phyloP scores from a whole-genome alignment of 2,888 invertebrate species.

The Drosophila nr. perissopoda region DNA sequence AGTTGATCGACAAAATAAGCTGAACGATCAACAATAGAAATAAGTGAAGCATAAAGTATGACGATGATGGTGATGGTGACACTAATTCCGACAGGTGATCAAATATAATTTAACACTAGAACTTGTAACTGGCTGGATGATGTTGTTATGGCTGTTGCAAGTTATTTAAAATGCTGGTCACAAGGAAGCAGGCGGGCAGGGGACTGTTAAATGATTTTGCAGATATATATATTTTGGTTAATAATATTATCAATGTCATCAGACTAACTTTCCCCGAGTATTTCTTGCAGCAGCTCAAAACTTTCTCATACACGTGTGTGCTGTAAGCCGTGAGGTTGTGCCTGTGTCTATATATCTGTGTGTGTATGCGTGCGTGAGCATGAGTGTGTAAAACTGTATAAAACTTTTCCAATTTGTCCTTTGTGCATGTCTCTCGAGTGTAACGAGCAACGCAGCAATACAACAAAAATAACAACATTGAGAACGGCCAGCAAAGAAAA shows the following conservation, averaged over 20 bases:
- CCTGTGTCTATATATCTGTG: background rate
- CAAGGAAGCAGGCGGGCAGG: background rate
- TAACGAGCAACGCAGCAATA: slow-evolving; percentile 51
- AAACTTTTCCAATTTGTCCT: slow-evolving; percentile 71
- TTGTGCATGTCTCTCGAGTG: slow-evolving; percentile 68
- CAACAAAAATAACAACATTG: slow-evolving; percentile 25
- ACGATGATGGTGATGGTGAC: background rate
- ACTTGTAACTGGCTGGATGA: slow-evolving; percentile 4
- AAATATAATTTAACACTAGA: background rate
- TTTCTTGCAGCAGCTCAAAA: slow-evolving; percentile 32
- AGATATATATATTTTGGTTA: slow-evolving; percentile 44
- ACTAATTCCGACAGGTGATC: slow-evolving; percentile 1
- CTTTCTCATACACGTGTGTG: slow-evolving; percentile 36
- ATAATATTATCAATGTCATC: slow-evolving; percentile 67
- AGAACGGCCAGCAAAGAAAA: slow-evolving; percentile 57
- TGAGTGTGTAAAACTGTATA: slow-evolving; percentile 48
- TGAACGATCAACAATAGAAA: slow-evolving; percentile 1
- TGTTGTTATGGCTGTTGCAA: background rate
- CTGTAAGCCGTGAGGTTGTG: slow-evolving; percentile 15
- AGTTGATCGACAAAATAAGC: slow-evolving; percentile 19
- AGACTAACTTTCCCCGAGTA: slow-evolving; percentile 43
- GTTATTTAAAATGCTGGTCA: background rate
- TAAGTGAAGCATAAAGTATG: background rate
- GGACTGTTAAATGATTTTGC: slow-evolving; percentile 24
- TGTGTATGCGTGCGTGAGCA: slow-evolving; percentile 10